Base-by-base conservation (phyloP, 2,113 vertebrate genomes). In the Nothobranchius kuhntae region DNA sequence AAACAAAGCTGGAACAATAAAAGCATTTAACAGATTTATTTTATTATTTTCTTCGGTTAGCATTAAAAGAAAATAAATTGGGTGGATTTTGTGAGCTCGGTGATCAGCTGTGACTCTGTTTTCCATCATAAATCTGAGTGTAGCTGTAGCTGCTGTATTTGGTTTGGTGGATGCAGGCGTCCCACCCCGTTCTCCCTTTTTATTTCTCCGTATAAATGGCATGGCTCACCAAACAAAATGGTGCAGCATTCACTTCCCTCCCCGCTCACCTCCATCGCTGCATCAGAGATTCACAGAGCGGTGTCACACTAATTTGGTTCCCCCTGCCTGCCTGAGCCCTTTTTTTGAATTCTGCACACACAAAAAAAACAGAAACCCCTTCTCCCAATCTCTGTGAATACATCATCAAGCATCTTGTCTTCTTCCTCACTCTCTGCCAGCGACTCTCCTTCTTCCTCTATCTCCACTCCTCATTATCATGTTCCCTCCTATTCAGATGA, bases 301-400 rank as follows among this genome's bases (percentile, higher is more conserved):
- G 77, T 80, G 89, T 93, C 89, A 86, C 83, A 87, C 80, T 89
- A 79, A 91, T 89, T 90, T 71, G 44, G 81, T 82, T 91, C 90
- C 84, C 82, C 83, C 76, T 83, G 78, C 81, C 81, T 67, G 75
- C 78, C 59, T 21, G 58, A 73, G 86, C 81, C 76, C 71, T 60
- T 70, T 61, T 59, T 85, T 90, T 89, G 78, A 85, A 87, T 86
- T 88, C 83, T 81, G 80, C 71, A 59, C 76, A 21, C 58, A 68
- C 57, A 71, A 86, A 85, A 80, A 77, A 77, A 73, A 87, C 84
- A 82, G 75, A 77, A 30, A 30, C 1, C 30, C 76, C 62, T 35
- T 40, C 53, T 71, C 17, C 79, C 73, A 57, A 62, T 77, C 77
- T 78, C 74, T 78, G 83, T 81, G 77, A 89, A 80, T 80, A 73